Evolutionary conservation across 2,797 vertebrate genomes (phyloP).

Genomic region (Hypotaenidia philippensis): DNA sequence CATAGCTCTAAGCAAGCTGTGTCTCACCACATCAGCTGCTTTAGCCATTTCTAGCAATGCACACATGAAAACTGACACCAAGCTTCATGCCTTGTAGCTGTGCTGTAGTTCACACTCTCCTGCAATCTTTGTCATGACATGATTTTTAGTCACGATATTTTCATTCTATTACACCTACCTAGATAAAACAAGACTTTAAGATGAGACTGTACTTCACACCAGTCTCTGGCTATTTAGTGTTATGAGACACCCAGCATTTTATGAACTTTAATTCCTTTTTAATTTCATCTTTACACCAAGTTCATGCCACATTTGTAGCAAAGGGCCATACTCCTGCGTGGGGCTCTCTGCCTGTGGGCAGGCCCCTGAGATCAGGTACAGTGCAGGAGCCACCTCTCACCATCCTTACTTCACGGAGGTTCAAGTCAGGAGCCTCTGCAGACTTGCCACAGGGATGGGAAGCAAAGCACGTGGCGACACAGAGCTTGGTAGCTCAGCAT

Average conservation of each 20-base stretch:
- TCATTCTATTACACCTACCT: neutral
- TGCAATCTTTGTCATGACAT: neutral
- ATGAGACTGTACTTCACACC: neutral
- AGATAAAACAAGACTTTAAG: neutral
- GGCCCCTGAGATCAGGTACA: neutral
- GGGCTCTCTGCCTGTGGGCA: neutral
- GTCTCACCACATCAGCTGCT: neutral
- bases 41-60: neutral
- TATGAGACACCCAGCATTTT: neutral
- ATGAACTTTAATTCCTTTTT: neutral
- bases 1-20: neutral
- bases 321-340: neutral
- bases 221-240: neutral
- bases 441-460: neutral
- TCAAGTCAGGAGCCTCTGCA: neutral
- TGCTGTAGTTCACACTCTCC: neutral
- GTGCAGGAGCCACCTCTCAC: neutral
- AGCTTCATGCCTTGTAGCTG: neutral
- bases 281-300: neutral
- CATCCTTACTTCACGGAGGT: accelerated
- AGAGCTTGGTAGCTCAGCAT: neutral
- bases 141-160: neutral
- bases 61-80: neutral
- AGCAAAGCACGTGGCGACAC: neutral
- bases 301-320: neutral